A percentile compares a stretch with the other conserved stretches of the same genome.
These are phyloP conservation scores for Ennomos quercinarius DNA, from an alignment of 2,888 invertebrate species.

Conservation along the genomic window DNA sequence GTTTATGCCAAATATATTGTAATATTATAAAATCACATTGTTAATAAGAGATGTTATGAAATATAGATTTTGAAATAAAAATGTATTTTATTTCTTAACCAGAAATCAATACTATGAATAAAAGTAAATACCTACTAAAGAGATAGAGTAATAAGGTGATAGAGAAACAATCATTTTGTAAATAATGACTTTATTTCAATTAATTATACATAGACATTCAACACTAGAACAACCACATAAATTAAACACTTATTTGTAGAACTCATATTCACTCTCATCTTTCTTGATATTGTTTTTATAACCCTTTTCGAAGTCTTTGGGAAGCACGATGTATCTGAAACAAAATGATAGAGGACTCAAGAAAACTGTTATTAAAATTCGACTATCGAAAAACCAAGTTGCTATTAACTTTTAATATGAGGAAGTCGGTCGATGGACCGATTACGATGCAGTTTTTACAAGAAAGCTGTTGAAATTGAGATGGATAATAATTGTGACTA, in stretches of 20 bases:
- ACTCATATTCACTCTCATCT: slow-evolving; percentile 99
- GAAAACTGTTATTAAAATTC: background rate
- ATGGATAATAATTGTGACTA: no score
- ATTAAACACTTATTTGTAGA: slow-evolving; percentile 94
- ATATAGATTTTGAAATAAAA: slow-evolving; percentile 76
- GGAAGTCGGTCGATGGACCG: no score
- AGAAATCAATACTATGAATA: no score
- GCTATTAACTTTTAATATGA: no score
- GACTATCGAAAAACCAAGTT: no score
- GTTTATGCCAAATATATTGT: slow-evolving; percentile 84
- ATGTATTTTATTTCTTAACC: slow-evolving; percentile 3
- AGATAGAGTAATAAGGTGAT: no score
- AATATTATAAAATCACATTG: slow-evolving; percentile 76
- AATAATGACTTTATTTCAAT: slow-evolving; percentile 23
- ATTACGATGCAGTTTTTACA: no score
- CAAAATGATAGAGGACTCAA: slow-evolving; percentile 3
- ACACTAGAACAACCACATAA: slow-evolving; percentile 12
- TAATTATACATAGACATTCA: slow-evolving; percentile 8
- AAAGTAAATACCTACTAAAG: no score
- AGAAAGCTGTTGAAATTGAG: no score
- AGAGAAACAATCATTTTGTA: background rate
- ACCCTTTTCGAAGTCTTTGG: slow-evolving; percentile 99
- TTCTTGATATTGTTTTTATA: slow-evolving; percentile 99
- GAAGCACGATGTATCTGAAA: slow-evolving; percentile 95
- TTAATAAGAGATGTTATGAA: slow-evolving; percentile 79